Conservation (phyloP, 2,797 vertebrate species). For the Galaxias olidus region DNA sequence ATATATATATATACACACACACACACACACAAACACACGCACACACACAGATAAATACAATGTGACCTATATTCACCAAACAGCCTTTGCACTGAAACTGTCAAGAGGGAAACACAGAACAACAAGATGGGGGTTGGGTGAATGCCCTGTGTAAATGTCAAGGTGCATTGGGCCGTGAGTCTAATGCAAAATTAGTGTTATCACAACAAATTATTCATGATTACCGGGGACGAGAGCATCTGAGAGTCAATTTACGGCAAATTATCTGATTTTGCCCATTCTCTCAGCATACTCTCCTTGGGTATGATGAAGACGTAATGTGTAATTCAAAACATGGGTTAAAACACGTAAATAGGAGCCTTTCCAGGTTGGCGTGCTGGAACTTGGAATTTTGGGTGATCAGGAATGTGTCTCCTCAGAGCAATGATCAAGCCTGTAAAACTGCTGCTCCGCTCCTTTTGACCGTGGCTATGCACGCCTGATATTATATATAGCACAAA, state of each 20-base stretch:
- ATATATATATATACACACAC: constrained; percentile 4
- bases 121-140: constrained; percentile 20
- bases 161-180: constrained; percentile 59
- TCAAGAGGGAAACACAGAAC: constrained; percentile 46
- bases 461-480: constrained; percentile 53
- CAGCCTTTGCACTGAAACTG: constrained; percentile 29
- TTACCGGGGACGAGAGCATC: constrained; percentile 35
- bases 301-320: constrained; percentile 49
- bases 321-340: constrained; percentile 50
- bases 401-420: constrained; percentile 22
- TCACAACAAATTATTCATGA: constrained; percentile 68
- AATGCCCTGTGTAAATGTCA: constrained; percentile 34
- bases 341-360: constrained; percentile 55
- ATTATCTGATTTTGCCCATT: constrained; percentile 41
- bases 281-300: constrained; percentile 37
- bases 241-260: constrained; percentile 23
- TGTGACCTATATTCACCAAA: constrained; percentile 63
- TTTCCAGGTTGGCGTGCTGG: constrained; percentile 9
- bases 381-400: constrained; percentile 26
- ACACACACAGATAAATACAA: constrained; percentile 5
- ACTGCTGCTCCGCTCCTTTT: neutral
- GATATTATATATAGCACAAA: constrained; percentile 59
- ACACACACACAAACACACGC: constrained; percentile 7
- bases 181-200: constrained; percentile 69
- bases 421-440: constrained; percentile 12